Evolutionary conservation across 2,888 invertebrate genomes (phyloP).

Genomic region (Eumerus sabulonum): DNA sequence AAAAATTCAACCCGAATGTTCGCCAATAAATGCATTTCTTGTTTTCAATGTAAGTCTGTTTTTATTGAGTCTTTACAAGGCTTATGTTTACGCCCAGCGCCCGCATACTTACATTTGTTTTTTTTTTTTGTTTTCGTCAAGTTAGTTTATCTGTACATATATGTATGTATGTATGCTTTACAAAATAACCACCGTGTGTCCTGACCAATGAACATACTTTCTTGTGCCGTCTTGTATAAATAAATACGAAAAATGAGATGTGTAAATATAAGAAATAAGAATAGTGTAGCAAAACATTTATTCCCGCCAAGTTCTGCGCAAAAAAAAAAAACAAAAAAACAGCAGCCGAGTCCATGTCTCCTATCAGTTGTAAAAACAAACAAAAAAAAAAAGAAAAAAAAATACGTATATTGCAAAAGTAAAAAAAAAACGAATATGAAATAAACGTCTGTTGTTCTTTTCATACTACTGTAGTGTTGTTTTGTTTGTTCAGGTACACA

Average conservation of each 20-base stretch:
- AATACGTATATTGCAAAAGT: slow-evolving; percentile 7
- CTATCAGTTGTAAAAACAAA: slow-evolving; percentile 31
- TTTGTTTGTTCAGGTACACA: slow-evolving; percentile 59
- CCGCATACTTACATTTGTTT: no score
- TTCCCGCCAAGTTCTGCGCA: slow-evolving; percentile 49
- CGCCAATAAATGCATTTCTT: no score
- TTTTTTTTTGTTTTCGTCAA: no score
- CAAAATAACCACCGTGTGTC: background rate
- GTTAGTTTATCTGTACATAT: background rate
- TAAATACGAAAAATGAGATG: slow-evolving; percentile 1
- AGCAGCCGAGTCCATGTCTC: slow-evolving; percentile 24
- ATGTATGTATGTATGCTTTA: background rate
- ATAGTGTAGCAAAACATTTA: slow-evolving; percentile 18
- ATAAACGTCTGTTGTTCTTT: slow-evolving; percentile 40
- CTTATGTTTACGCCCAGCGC: no score
- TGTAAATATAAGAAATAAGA: slow-evolving; percentile 3
- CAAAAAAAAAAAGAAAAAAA: slow-evolving; percentile 32
- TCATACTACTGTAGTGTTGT: slow-evolving; percentile 44
- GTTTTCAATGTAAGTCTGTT: no score
- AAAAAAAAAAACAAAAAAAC: no score
- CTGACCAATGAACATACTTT: no score
- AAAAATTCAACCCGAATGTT: no score
- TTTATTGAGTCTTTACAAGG: no score
- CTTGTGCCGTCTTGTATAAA: background rate
- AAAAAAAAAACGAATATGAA: slow-evolving; percentile 29